Conservation (phyloP, 2,797 vertebrate genomes). For the Cynodonichthys magdalenae region DNA sequence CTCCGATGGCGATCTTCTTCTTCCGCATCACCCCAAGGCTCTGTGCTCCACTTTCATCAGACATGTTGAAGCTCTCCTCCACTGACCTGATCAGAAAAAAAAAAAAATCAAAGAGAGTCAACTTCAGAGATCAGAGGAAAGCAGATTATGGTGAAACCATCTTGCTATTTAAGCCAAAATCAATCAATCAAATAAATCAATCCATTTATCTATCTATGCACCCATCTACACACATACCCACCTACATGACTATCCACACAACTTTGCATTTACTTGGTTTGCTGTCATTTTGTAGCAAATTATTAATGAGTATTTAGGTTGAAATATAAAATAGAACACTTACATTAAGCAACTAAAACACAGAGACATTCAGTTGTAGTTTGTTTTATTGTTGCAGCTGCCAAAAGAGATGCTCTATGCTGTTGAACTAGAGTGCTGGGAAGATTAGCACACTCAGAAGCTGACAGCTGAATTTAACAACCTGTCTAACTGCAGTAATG, state of each 20-base stretch:
- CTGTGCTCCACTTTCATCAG: conserved; percentile 91
- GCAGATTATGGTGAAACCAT: not conserved
- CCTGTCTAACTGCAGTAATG: conserved; percentile 30
- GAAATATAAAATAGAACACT: not conserved
- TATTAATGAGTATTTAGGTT: not conserved
- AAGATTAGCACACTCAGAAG: conserved; percentile 29
- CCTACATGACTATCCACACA: not conserved
- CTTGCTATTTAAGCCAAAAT: not conserved
- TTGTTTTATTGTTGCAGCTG: conserved; percentile 17
- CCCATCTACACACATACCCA: too few species aligned
- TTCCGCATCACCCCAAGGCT: conserved; percentile 91
- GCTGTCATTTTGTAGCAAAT: too few species aligned
- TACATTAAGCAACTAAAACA: not conserved
- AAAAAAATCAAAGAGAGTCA: not conserved
- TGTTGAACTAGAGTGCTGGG: conserved; percentile 18
- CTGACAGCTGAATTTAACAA: conserved; percentile 55
- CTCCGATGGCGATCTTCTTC: conserved; percentile 98
- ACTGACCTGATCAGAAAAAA: conserved; percentile 84
- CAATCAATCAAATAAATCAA: too few species aligned
- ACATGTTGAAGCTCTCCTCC: conserved; percentile 99
- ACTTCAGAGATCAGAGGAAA: not conserved
- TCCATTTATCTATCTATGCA: too few species aligned
- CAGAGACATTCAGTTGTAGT: not conserved
- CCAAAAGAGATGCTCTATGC: conserved; percentile 38
- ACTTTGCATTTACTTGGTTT: not conserved